phyloP scores from a whole-genome alignment of 2,797 vertebrate species.

The Spheniscus humboldti region DNA sequence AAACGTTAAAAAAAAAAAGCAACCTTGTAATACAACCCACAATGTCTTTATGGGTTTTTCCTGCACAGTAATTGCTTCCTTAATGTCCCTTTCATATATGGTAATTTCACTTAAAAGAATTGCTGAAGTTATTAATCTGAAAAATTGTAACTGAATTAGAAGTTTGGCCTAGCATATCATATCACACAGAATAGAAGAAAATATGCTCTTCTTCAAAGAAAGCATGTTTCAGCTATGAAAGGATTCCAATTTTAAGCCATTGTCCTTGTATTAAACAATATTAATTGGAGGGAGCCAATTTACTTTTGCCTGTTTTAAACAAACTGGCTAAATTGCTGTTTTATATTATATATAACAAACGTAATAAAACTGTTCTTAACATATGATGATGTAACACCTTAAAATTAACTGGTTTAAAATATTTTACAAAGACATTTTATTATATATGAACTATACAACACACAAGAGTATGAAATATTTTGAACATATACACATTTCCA shows the following conservation, averaged over 20 bases:
- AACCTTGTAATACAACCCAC: not conserved
- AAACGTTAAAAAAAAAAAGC: not conserved
- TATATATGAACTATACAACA: slow-evolving; percentile 70
- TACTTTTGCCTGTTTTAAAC: slow-evolving; percentile 38
- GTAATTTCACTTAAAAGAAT: slow-evolving; percentile 8
- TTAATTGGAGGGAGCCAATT: slow-evolving; percentile 41
- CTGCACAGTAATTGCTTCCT: slow-evolving; percentile 2
- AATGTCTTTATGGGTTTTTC: slow-evolving; percentile 3
- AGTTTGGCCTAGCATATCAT: not conserved
- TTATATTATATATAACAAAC: slow-evolving; percentile 49
- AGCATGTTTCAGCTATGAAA: not conserved
- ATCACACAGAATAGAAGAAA: slow-evolving; percentile 4
- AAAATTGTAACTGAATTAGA: not conserved
- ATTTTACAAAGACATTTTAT: slow-evolving; percentile 74
- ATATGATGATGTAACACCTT: slow-evolving; percentile 49
- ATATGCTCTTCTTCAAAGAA: not conserved
- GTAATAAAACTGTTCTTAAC: slow-evolving; percentile 48
- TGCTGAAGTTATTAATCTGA: not conserved
- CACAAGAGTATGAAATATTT: slow-evolving; percentile 51
- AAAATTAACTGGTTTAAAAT: slow-evolving; percentile 68
- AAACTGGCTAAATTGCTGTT: slow-evolving; percentile 27
- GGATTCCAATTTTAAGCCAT: slow-evolving; percentile 15
- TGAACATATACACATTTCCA: slow-evolving; percentile 66
- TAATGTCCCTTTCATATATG: slow-evolving; percentile 27
- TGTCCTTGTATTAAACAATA: slow-evolving; percentile 52